Conservation (phyloP, 2,888 invertebrate species). For the Megalurothrips usitatus region DNA sequence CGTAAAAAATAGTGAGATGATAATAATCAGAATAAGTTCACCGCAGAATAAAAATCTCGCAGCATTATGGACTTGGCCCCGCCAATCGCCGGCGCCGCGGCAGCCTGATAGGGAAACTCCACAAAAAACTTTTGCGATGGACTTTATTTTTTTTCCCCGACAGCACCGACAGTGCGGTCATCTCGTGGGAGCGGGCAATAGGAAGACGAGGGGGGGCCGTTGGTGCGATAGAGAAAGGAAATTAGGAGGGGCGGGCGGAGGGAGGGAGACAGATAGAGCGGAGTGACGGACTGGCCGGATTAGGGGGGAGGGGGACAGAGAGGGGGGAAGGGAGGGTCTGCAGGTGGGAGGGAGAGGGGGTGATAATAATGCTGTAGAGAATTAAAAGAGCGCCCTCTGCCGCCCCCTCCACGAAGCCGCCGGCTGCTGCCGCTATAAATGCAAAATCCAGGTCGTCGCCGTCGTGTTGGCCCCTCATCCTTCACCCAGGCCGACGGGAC, state of each 20-base stretch:
- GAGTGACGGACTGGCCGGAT: neutral
- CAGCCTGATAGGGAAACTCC: too few species aligned
- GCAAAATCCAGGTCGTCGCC: neutral
- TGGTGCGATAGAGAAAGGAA: neutral
- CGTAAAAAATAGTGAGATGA: too few species aligned
- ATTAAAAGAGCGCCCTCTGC: neutral
- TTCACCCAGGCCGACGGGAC: neutral
- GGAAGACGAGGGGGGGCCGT: too few species aligned
- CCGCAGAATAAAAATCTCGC: too few species aligned
- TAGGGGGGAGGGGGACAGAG: neutral
- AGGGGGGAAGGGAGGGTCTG: neutral
- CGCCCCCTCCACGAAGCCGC: too few species aligned
- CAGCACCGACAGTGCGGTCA: too few species aligned
- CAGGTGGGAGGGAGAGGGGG: neutral
- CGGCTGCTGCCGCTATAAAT: neutral
- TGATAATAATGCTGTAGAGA: neutral
- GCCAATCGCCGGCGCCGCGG: too few species aligned
- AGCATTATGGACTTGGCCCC: too few species aligned
- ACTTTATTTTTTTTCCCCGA: too few species aligned
- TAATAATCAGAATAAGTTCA: too few species aligned
- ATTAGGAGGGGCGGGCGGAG: neutral
- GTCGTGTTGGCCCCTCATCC: neutral
- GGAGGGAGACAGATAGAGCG: neutral
- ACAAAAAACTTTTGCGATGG: too few species aligned
- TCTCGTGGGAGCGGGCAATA: too few species aligned